Base-by-base conservation (phyloP, 1,140 invertebrate species). In the Zophobas morio region DNA sequence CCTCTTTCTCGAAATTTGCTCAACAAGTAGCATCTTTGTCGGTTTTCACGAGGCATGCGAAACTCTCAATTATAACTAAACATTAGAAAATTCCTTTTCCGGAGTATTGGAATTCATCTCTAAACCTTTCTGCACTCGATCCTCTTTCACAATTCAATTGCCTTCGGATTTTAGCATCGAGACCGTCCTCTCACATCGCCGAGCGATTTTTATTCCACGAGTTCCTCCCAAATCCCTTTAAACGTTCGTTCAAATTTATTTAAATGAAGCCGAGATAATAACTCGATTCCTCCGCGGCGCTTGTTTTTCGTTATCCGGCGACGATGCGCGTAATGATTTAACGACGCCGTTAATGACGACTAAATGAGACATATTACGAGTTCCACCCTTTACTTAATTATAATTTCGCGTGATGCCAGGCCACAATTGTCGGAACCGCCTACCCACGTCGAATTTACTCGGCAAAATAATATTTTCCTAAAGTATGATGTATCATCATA, bases 131-230 rank as follows among this genome's bases (percentile, higher is more conserved):
- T 5, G n/a, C 33, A 42, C n/a, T 36, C 60, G 60, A 66, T 66
- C 60, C 56, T 34, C 35, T 66, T 66, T 66, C 60, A 66, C 56
- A 60, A 60, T 60, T 63, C 57, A 63, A 63, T 63, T 63, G 57
- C n/a, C 39, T 63, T 63, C 57, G 57, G 57, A 63, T 63, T 63
- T 63, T 1, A 40, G 39, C 49, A 51, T 51, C 20, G 49, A n/a
- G 20, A 51, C 49, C 49, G 20, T 8, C 39, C 56, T 60, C 8
- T 63, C 57, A 63, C 57, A 40, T 63, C 37, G 57, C 35, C 57
- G 57, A 36, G 57, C 35, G 39, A 39, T 63, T 63, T 63, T 63
- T 63, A 63, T 63, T 40, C 57, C 35, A 39, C 6, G 36, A 60
- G 8, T 60, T 8, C 2, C 56, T 35, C 35, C 20, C 35, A 63